Evolutionary conservation across 2,888 invertebrate genomes (phyloP), one percentile per base, ranked within the genome.

Genomic region (Protonemura montana): DNA sequence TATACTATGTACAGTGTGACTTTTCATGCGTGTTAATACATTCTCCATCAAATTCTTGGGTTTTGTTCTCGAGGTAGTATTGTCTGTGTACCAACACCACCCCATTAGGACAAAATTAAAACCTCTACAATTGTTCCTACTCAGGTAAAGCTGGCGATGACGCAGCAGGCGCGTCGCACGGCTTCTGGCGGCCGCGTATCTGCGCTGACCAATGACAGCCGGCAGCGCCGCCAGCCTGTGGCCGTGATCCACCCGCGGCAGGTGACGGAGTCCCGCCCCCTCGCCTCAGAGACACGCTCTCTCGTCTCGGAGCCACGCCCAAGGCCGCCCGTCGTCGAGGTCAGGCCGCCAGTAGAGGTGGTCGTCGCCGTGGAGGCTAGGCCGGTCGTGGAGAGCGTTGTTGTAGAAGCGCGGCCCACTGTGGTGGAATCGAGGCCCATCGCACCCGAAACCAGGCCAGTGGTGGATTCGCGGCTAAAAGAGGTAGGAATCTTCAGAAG

Each of bases 71-170:
- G n/a, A n/a, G n/a, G n/a, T n/a, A n/a, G n/a, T n/a, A n/a, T n/a
- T n/a, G n/a, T n/a, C n/a, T n/a, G n/a, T n/a, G 35, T 35, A 35
- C 10, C 35, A 35, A 35, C 35, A 35, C 35, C 3, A 35, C 3
- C 10, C 10, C 35, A 35, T 35, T 6, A 35, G n/a, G n/a, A n/a
- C n/a, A n/a, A n/a, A n/a, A n/a, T n/a, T n/a, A n/a, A n/a, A n/a
- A n/a, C n/a, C n/a, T n/a, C n/a, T n/a, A n/a, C n/a, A n/a, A n/a
- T n/a, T n/a, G n/a, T n/a, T n/a, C n/a, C n/a, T n/a, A 35, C 35
- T 6, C 87, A 88, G 76, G 91, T 91, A 0, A 92, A 91, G 88
- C 90, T 91, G 90, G 91, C 90, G 0, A 91, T 92, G 87, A 90
- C 91, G 5, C 91, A 91, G 82, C 91, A 91, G 86, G 88, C 87